Evolutionary conservation across 2,888 invertebrate species (phyloP), one percentile per base, ranked within the genome.

Genomic region (Patella depressa): DNA sequence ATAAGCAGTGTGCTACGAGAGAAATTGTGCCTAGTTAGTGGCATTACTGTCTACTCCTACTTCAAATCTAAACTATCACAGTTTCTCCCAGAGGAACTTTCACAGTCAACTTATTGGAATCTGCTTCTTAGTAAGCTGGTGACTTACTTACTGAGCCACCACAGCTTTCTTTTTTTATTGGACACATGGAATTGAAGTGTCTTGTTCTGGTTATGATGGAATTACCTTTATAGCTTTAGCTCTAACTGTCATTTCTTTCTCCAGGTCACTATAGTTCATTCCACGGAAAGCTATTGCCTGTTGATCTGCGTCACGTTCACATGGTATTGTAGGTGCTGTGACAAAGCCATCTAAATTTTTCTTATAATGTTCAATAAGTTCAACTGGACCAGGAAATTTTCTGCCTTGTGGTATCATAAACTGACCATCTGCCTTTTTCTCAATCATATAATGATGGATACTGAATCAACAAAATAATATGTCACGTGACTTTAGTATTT

Each of bases 381-480:
- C 91, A 15, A 92, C 83, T 1, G 91, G 92, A 34, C 90, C 91
- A 9, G 81, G 72, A 77, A 92, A 92, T 72, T 84, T 85, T 73
- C 85, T 84, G 3, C 91, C 91, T 55, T 90, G 88, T 7, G 89
- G 88, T 71, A 91, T 91, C 88, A 88, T 89, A 75, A 89, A 90
- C 15, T 80, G 84, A 2, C 91, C 91, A 84, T 92, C 91, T 24
- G 84, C 80, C 80, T 91, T 89, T 75, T 90, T 86, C 79, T 91
- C 91, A 74, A 92, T 89, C 73, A 88, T 87, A 85, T 92, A 92
- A 82, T 92, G 91, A 79, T 91, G 90, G n/a, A 90, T 85, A 73
- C 90, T 91, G 85, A n/a, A 84, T 82, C 12, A 69, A 45, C 1
- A 9, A 45, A 45, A 45, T 45, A 45, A 45, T 45, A 45, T 45